A percentile compares a stretch with the other conserved stretches of the same genome.
phyloP scores from a whole-genome alignment of 2,113 vertebrate species.

The Otus sunia region DNA sequence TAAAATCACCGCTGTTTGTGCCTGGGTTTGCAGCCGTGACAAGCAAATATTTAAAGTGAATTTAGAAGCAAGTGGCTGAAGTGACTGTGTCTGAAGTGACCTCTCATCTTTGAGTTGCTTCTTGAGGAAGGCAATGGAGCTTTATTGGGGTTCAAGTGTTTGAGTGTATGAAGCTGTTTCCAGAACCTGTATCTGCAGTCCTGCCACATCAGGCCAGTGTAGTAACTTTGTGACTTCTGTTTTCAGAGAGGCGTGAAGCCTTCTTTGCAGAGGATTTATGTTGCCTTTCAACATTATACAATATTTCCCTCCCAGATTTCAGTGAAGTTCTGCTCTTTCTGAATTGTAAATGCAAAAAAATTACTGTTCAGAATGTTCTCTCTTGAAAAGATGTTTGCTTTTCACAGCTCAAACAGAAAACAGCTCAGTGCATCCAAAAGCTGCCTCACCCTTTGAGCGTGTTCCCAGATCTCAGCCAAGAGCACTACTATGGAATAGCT shows the following conservation, averaged over 20 bases:
- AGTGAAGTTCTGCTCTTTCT: conserved; percentile 13
- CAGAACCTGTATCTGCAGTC: conserved; percentile 43
- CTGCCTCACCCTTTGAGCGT: conserved; percentile 70
- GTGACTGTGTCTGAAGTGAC: background rate
- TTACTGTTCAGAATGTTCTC: conserved; percentile 65
- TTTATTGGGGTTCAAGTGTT: conserved; percentile 3
- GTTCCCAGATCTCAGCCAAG: conserved; percentile 71
- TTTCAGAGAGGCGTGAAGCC: background rate
- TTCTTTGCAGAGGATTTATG: conserved; percentile 10
- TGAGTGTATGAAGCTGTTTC: background rate
- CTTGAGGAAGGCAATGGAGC: background rate
- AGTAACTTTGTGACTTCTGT: background rate
- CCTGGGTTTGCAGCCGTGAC: background rate
- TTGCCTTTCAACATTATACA: conserved; percentile 23
- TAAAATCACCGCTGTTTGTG: background rate
- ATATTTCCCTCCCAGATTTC: conserved; percentile 39
- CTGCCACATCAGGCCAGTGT: background rate
- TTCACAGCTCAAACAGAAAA: conserved; percentile 70
- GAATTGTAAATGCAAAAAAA: conserved; percentile 42
- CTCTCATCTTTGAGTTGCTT: background rate
- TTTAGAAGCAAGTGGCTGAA: background rate
- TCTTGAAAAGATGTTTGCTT: conserved; percentile 70
- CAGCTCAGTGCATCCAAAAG: conserved; percentile 71
- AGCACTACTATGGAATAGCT: conserved; percentile 69
- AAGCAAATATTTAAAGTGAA: conserved; percentile 13